Evolutionary conservation across 2,888 invertebrate species (phyloP).

Genomic region (Drosophila differens): DNA sequence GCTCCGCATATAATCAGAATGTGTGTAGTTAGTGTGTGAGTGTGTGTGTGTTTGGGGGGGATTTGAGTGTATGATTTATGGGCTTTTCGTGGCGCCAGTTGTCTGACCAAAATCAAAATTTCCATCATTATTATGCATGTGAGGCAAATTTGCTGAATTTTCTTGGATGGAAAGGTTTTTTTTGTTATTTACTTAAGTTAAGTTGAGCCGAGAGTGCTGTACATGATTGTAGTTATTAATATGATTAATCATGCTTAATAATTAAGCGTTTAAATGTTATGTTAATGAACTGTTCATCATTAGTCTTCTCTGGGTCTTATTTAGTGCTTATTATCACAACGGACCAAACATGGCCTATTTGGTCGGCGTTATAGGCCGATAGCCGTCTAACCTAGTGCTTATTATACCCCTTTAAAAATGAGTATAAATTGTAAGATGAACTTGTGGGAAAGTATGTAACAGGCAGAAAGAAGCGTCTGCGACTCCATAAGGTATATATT

Average conservation of each 20-base stretch:
- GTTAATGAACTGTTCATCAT: neutral
- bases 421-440: neutral
- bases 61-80: constrained; percentile 50
- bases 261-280: neutral
- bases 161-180: constrained; percentile 8
- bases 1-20: constrained; percentile 47
- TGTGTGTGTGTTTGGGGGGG: constrained; percentile 1
- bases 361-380: too few relatives aligned
- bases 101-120: constrained; percentile 33
- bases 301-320: neutral
- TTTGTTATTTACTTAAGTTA: neutral
- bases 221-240: neutral
- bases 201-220: neutral
- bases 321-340: too few relatives aligned
- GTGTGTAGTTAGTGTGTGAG: constrained; percentile 18
- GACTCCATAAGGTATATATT: neutral
- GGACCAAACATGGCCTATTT: too few relatives aligned
- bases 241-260: neutral
- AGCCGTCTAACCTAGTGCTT: too few relatives aligned
- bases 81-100: constrained; percentile 54
- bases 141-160: constrained; percentile 11
- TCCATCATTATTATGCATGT: constrained; percentile 39
- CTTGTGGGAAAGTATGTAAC: neutral
- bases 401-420: neutral
- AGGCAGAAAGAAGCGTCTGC: neutral